Percentiles rank a stretch among this genome's conserved stretches.
phyloP scores from a whole-genome alignment of 30 jellyfish, hydroid and myxozoan species.

The Turritopsis rubra region DNA sequence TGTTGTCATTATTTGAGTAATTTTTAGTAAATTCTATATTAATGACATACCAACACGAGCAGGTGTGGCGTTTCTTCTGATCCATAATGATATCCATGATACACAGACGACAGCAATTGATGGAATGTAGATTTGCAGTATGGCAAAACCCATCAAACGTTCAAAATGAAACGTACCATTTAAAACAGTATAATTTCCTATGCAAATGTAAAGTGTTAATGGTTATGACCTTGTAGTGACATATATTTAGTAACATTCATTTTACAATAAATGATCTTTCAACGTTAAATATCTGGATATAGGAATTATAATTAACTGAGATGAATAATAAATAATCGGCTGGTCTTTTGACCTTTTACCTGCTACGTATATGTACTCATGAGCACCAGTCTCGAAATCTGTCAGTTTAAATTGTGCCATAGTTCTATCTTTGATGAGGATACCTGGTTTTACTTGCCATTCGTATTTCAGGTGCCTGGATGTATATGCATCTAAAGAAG shows the following conservation, averaged over 20 bases:
- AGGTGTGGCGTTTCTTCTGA: constrained; percentile 69
- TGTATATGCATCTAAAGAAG: constrained; percentile 65
- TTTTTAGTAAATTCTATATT: no score
- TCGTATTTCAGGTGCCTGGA: constrained; percentile 52
- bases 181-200: constrained; percentile 68
- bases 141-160: constrained; percentile 59
- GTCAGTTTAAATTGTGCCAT: constrained; percentile 69
- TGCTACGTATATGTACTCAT: constrained; percentile 43
- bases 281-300: not conserved
- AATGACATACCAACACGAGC: constrained; percentile 71
- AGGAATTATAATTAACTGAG: not conserved
- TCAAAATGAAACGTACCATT: constrained; percentile 52
- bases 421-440: constrained; percentile 40
- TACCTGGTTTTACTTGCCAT: constrained; percentile 78
- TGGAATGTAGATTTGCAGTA: constrained; percentile 79
- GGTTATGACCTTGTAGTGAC: no score
- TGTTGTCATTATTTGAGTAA: no score
- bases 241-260: no score
- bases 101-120: constrained; percentile 78
- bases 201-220: not conserved
- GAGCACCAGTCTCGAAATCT: constrained; percentile 42
- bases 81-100: constrained; percentile 92
- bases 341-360: constrained; percentile 47
- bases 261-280: no score
- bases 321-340: no score